Base-by-base conservation (phyloP, 1,140 invertebrate species). In the Eubasilissa regina region DNA sequence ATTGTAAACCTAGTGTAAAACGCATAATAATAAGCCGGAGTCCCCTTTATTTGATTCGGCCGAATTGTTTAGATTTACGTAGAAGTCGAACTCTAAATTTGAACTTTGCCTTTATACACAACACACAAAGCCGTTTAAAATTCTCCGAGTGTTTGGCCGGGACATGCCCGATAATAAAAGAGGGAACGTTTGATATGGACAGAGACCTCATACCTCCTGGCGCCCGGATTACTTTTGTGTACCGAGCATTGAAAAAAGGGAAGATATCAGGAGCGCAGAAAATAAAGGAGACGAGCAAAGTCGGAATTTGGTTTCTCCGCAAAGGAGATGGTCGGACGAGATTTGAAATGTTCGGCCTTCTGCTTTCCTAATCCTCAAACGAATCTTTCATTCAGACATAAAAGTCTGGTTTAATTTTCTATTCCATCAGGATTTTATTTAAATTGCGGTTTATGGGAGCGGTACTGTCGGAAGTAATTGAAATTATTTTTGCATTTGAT, bases 361-460 rank as follows among this genome's bases (percentile, higher is more conserved):
- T 74, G 70, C 70, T 74, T 10, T 74, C 70, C 70, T 74, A 56
- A 74, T 74, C 70, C 56, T 74, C 70, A 55, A 74, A 45, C 70
- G 70, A 56, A 74, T 74, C 51, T 55, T 74, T 55, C 70, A 55
- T 74, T 74, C 66, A 70, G 17, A 25, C 21, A 48, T 48, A 45
- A 48, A 70, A 70, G 6, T 47, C 66, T 48, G 43, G 66, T 47
- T 70, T 48, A 70, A 70, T 70, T 70, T 70, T 70, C 66, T 70
- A 17, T 70, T 48, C n/a, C 43, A 48, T 70, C 13, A 21, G n/a
- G 66, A 8, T 45, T 70, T 70, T 70, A 74, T 55, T 74, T 53
- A 74, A 43, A 73, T 56, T 74, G 51, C 35, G 25, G 25, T 51
- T 35, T 35, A 35, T 35, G 25, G 25, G 25, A 6, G 25, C 25